Percentiles rank a stretch among this genome's conserved stretches.
Evolutionary conservation across 2,888 invertebrate species (phyloP).

Genomic region (Smittia sp.): DNA sequence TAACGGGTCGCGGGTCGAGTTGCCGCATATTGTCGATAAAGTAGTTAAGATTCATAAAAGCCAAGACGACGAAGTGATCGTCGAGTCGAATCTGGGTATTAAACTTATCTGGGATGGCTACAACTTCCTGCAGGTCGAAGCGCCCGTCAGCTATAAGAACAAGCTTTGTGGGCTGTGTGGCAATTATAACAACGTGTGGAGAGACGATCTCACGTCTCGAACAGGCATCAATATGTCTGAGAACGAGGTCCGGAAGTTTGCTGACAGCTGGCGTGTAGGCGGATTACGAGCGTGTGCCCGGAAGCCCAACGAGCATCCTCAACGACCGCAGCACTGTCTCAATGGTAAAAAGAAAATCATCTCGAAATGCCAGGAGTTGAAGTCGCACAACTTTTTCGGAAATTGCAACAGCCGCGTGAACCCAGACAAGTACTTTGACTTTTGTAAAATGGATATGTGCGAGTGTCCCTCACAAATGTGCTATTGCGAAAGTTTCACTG

Average conservation of each 20-base stretch:
- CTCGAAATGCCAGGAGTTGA: slow-evolving; percentile 57
- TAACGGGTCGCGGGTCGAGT: slow-evolving; percentile 69
- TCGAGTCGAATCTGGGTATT: slow-evolving; percentile 71
- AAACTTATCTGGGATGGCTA: slow-evolving; percentile 90
- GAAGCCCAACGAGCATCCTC: slow-evolving; percentile 53
- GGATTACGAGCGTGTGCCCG: slow-evolving; percentile 70
- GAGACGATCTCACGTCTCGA: slow-evolving; percentile 78
- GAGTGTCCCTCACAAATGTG: slow-evolving; percentile 79
- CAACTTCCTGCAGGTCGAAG: slow-evolving; percentile 86
- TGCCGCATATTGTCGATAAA: slow-evolving; percentile 64
- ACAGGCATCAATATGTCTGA: slow-evolving; percentile 68
- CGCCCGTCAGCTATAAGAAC: slow-evolving; percentile 67
- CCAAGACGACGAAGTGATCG: slow-evolving; percentile 63
- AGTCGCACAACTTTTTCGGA: slow-evolving; percentile 61
- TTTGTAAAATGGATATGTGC: slow-evolving; percentile 84
- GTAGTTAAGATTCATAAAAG: slow-evolving; percentile 63
- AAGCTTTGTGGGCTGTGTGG: slow-evolving; percentile 90
- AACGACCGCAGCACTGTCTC: slow-evolving; percentile 55
- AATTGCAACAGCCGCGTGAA: slow-evolving; percentile 77
- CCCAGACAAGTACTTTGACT: slow-evolving; percentile 77
- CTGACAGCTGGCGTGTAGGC: slow-evolving; percentile 88
- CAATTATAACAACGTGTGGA: slow-evolving; percentile 82
- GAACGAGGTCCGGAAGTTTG: slow-evolving; percentile 65
- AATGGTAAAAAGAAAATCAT: slow-evolving; percentile 55
- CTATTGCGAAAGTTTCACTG: slow-evolving; percentile 85